A percentile compares a stretch with the other conserved stretches of the same genome.
Evolutionary conservation across 1,140 invertebrate genomes (phyloP).

Genomic region (Leptoteleia sp.): DNA sequence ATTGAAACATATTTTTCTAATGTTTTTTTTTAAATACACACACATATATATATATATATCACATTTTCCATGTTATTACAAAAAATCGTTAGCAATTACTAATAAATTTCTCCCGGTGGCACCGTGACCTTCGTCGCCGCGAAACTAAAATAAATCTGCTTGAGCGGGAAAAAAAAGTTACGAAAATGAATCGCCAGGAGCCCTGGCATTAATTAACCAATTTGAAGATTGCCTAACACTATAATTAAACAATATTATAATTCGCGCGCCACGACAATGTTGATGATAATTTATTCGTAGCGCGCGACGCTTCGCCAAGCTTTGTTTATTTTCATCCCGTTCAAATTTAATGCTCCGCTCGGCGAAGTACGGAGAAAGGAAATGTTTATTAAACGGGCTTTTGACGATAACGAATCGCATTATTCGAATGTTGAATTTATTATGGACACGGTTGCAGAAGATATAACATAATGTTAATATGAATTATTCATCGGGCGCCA

Average conservation of each 20-base stretch:
- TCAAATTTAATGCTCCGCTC: conserved; percentile 26
- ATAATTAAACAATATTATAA: conserved; percentile 46
- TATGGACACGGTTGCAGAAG: no score
- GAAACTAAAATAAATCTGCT: conserved; percentile 9
- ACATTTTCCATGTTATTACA: no score
- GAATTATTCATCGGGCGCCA: no score
- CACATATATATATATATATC: no score
- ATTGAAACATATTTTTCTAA: no score
- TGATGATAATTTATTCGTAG: conserved; percentile 40
- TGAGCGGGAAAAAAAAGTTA: neutral
- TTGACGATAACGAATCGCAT: conserved; percentile 37
- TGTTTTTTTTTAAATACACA: no score
- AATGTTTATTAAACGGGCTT: conserved; percentile 39
- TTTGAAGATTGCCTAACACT: conserved; percentile 13
- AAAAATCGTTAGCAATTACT: no score
- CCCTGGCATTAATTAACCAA: conserved; percentile 7
- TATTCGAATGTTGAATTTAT: conserved; percentile 16
- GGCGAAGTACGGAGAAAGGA: conserved; percentile 31
- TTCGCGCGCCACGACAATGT: conserved; percentile 13
- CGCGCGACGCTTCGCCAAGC: conserved; percentile 15
- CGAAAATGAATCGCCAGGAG: conserved; percentile 1
- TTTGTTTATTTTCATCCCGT: conserved; percentile 31
- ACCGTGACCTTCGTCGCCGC: neutral
- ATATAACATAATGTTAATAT: no score
- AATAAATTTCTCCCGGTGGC: no score